Base-by-base conservation (phyloP, 2,888 invertebrate species). In the Eremobia ochroleuca region DNA sequence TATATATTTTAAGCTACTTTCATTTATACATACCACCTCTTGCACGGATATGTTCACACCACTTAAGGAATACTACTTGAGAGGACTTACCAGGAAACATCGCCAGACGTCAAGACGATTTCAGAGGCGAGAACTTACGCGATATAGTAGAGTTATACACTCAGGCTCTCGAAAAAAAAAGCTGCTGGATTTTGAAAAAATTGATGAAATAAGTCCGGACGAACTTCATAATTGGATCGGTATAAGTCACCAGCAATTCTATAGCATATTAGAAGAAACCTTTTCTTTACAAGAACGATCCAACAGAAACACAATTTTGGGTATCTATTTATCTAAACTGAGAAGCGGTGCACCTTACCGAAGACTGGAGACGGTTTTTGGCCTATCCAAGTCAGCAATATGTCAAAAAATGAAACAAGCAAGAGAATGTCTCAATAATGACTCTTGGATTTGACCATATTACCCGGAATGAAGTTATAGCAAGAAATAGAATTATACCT, bases 401-500 rank as follows among this genome's bases (percentile, higher is more conserved):
- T 66, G 66, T 67, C 49, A 67, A 67, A 67, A 67, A 67, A 64
- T 49, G 49, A 67, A 70, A 70, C 59, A 61, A 70, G 59, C 70
- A 59, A 70, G 59, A 70, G 59, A 59, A 70, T 70, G 70, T 70
- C 59, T 70, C 70, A 55, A 61, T 52, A 70, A 59, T 70, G 59
- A 70, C 59, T 70, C 70, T 70, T 55, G 70, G 59, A 43, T 59
- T 70, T 40, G 59, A 70, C 59, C 70, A 71, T 71, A 71, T 61
- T 37, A 61, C 59, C 58, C 59, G 31, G 58, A 58, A 70, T 37
- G 43, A 61, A 70, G 59, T 70, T 70, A 70, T 61, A 59, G 59
- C 43, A 59, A 70, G 59, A 70, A 70, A 70, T 43, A 70, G 58
- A 49, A 49, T 52, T 25, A 52, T 52, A 52, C 49, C 49, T 25